Evolutionary conservation across 1,140 invertebrate genomes (phyloP), one percentile per base, ranked within the genome.

Genomic region (Drosophila persimilis): DNA sequence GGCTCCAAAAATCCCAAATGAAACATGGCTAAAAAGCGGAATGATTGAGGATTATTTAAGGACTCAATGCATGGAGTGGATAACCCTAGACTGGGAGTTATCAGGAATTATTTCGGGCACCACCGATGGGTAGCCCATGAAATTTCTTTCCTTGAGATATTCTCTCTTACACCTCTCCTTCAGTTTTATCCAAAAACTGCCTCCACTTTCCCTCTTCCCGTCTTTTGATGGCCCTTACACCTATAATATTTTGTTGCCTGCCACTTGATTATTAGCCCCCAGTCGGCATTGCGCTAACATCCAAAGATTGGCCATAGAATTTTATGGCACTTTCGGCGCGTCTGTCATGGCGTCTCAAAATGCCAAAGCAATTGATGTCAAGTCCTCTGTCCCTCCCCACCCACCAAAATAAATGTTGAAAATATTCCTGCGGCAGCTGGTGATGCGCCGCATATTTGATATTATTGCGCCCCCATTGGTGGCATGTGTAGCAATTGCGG

Each of bases 291-390:
- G 76, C 55, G 81, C 81, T 77, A 86, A 86, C 81, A 74, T 81
- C 81, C 64, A 74, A 85, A 77, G 81, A 86, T 85, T 85, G 81
- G 67, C 73, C 80, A 85, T 85, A 74, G 81, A 85, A 71, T 85
- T 85, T 85, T 77, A 85, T 86, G 81, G 64, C 65, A 63, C 81
- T 85, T 85, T 58, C 3, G 67, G 77, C 57, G 72, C 55, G 57
- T 69, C 64, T 65, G 67, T 59, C 71, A 56, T 63, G 72, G 71
- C 56, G 53, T 31, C 56, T 50, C 46, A 55, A 74, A 75, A 66
- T 48, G 62, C 64, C 50, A 77, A 77, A 74, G 77, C 77, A 85
- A 85, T 85, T 85, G 81, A 85, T 85, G 81, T 75, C 81, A 81
- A 85, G 0, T 31, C 48, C 50, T 44, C 39, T 46, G 45, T 17